Evolutionary conservation across 2,797 vertebrate genomes (phyloP).

Genomic region (Sebastes iracundus): DNA sequence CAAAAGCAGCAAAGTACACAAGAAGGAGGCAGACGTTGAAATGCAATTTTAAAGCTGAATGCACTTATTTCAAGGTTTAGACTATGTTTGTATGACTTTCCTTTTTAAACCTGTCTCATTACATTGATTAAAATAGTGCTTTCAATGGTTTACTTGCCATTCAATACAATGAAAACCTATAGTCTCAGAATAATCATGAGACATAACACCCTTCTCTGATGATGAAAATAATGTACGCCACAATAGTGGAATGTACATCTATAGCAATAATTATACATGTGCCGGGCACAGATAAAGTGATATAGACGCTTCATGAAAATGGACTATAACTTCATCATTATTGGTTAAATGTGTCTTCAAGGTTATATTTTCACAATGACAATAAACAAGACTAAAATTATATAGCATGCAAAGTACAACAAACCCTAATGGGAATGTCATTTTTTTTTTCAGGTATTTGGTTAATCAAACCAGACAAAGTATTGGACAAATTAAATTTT

Average conservation of each 20-base stretch:
- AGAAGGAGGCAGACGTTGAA: background rate
- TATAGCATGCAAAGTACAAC: too few species aligned
- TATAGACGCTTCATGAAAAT: too few species aligned
- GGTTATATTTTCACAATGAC: too few species aligned
- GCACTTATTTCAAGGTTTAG: background rate
- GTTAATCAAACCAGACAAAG: too few species aligned
- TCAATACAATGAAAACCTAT: background rate
- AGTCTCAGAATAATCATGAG: background rate
- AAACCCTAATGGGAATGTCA: too few species aligned
- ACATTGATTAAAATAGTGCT: background rate
- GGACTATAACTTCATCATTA: too few species aligned
- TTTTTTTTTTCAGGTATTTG: too few species aligned
- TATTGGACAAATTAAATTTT: too few species aligned
- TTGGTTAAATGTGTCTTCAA: too few species aligned
- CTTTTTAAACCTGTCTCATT: background rate
- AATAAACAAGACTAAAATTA: too few species aligned
- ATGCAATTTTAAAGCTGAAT: background rate
- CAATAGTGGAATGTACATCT: accelerated
- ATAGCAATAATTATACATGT: too few species aligned
- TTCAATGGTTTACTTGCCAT: background rate
- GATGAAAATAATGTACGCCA: background rate
- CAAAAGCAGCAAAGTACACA: background rate
- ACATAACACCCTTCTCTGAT: background rate
- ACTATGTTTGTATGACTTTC: background rate
- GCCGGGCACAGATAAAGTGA: accelerated